Base-by-base conservation (phyloP, 1,140 invertebrate species). In the Drosophila rhopaloa region DNA sequence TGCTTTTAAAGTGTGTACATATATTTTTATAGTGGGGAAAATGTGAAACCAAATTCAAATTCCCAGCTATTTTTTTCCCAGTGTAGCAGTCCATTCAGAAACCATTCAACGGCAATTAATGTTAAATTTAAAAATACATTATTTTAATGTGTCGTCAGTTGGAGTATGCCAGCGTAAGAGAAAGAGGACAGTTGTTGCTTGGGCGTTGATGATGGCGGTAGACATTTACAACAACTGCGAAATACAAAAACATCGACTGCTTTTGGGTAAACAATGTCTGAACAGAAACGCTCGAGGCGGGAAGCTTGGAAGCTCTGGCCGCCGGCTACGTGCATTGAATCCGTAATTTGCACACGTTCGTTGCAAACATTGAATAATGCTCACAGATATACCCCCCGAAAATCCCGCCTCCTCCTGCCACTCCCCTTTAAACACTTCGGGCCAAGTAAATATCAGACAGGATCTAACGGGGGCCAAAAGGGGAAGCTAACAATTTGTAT, bases 61-160 rank as follows among this genome's bases (percentile, higher is more conserved):
- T n/a, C 1, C 5, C 5, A 6, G 6, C 6, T 8, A 9, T 62
- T 55, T 24, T 55, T 24, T 1, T 8, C 13, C 10, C 38, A 27
- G 47, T 66, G 62, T 27, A 37, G 19, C 44, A 32, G 61, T 60
- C 72, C 79, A 76, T 79, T 72, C 74, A 76, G 62, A 68, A 76
- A 76, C 71, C 83, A 89, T 88, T 88, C 83, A 79, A 55, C 80
- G 76, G 73, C 83, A 88, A 88, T 88, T 88, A 88, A 88, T 88
- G 83, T 88, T 84, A 84, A 89, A 88, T 88, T 88, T 89, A 88
- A 89, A 88, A 88, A 89, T 89, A 88, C 83, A 88, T 88, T 88
- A 89, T 89, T 88, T 88, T 83, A 89, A 88, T 88, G 83, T 88
- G 83, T 86, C 83, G 76, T 80, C 84, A 79, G 79, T 67, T 72